Percentiles rank a stretch among this genome's conserved stretches.
These are phyloP conservation scores for Solea solea DNA, from an alignment of 2,113 vertebrate genomes.

Conservation along the genomic window DNA sequence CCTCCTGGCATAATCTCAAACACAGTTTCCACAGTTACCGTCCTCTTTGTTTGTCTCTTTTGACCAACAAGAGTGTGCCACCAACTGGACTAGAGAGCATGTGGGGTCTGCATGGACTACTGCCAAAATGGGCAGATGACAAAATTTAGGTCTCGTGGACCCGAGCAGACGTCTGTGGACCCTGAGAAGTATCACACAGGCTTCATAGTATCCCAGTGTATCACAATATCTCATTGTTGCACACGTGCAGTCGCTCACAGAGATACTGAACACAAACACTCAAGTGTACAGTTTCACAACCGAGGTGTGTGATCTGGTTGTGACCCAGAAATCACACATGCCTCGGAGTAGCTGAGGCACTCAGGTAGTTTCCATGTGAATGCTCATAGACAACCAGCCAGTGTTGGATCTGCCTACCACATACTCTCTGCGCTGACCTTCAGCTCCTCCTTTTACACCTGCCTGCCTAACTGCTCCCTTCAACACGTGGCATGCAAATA, in stretches of 20 bases:
- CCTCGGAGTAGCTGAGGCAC: neutral
- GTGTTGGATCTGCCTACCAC: conserved; percentile 58
- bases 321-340: conserved; percentile 30
- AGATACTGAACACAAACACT: conserved; percentile 7
- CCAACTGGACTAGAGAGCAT: no score
- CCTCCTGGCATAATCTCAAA: no score
- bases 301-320: conserved; percentile 47
- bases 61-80: no score
- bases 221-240: no score
- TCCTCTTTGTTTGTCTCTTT: no score
- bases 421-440: conserved; percentile 40
- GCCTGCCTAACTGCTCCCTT: conserved; percentile 16
- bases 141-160: no score
- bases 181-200: conserved; percentile 12
- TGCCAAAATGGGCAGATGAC: no score
- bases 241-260: conserved; percentile 8
- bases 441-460: conserved; percentile 24
- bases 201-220: no score
- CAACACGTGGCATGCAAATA: conserved; percentile 24
- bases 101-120: no score
- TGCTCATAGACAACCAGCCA: conserved; percentile 56
- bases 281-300: conserved; percentile 14
- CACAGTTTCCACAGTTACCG: no score
- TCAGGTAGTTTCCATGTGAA: conserved; percentile 52
- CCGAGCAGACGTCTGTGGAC: neutral